Conservation (phyloP, 2,888 invertebrate genomes). For the Drosophila fulvimacula region DNA sequence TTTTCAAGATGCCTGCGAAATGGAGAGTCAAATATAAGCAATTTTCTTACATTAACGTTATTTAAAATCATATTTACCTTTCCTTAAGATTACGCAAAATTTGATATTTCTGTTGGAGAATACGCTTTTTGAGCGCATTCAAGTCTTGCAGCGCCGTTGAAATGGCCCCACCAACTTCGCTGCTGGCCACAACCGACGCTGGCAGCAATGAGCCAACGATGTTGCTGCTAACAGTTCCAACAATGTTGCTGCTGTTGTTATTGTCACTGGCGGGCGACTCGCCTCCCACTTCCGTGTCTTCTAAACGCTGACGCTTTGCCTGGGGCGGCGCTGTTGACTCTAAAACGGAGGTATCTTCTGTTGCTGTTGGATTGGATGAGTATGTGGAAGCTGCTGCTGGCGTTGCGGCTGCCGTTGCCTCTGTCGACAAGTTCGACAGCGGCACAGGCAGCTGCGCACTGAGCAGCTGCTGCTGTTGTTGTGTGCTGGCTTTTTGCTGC, state of each 20-base stretch:
- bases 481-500: conserved; percentile 48
- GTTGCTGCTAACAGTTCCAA: conserved; percentile 61
- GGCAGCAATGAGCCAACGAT: conserved; percentile 80
- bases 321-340: conserved; percentile 53
- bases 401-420: conserved; percentile 66
- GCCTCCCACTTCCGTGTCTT: conserved; percentile 40
- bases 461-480: conserved; percentile 61
- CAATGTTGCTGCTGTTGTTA: conserved; percentile 54
- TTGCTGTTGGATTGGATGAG: conserved; percentile 27
- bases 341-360: conserved; percentile 45
- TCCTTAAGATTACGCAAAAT: conserved; percentile 89
- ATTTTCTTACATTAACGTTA: not conserved
- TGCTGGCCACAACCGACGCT: conserved; percentile 71
- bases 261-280: conserved; percentile 21
- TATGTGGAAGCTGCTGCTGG: conserved; percentile 46
- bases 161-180: conserved; percentile 62
- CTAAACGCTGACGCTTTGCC: conserved; percentile 74
- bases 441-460: conserved; percentile 79
- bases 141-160: conserved; percentile 82
- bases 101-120: conserved; percentile 90
- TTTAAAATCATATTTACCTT: conserved; percentile 83
- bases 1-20: conserved; percentile 89
- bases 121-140: conserved; percentile 87
- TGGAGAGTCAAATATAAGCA: not conserved
- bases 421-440: conserved; percentile 74